phyloP scores from a whole-genome alignment of 2,888 invertebrate genomes.

The Lepidocyrtoides sp. region DNA sequence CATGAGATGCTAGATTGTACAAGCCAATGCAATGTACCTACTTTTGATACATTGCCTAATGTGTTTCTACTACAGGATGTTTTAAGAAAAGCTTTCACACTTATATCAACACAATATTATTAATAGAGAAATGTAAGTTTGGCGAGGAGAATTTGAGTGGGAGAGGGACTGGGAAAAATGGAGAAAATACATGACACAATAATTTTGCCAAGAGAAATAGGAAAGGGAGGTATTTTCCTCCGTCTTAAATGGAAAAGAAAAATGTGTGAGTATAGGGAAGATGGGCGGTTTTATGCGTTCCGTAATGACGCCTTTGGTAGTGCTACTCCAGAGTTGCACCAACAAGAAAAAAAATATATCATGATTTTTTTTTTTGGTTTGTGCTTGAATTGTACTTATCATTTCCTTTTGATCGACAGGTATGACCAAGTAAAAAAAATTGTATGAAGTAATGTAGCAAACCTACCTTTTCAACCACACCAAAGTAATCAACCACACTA shows the following conservation, averaged over 20 bases:
- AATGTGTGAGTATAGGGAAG: slow-evolving; percentile 35
- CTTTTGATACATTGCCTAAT: slow-evolving; percentile 2
- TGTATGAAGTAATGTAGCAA: too few species aligned
- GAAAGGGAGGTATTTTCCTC: slow-evolving; percentile 41
- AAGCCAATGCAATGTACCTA: neutral
- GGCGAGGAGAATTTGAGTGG: slow-evolving; percentile 14
- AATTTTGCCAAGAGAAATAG: slow-evolving; percentile 41
- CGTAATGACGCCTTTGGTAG: slow-evolving; percentile 56
- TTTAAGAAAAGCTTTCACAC: slow-evolving; percentile 57
- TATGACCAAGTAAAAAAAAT: slow-evolving; percentile 27
- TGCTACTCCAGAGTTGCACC: neutral
- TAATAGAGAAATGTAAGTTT: neutral
- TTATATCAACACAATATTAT: slow-evolving; percentile 31
- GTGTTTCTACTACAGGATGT: slow-evolving; percentile 46
- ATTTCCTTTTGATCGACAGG: slow-evolving; percentile 78
- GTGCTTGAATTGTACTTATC: slow-evolving; percentile 63
- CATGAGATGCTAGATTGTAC: neutral
- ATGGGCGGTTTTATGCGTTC: slow-evolving; percentile 74
- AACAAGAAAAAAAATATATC: slow-evolving; percentile 32
- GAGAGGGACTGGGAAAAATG: neutral
- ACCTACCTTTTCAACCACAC: slow-evolving; percentile 5
- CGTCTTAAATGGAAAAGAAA: slow-evolving; percentile 25
- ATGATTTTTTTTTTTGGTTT: neutral
- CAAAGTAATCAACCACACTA: neutral
- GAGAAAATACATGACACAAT: slow-evolving; percentile 16